A percentile compares a stretch with the other conserved stretches of the same genome.
Conservation (phyloP, 2,797 vertebrate species). For the Pelodytes ibericus region DNA sequence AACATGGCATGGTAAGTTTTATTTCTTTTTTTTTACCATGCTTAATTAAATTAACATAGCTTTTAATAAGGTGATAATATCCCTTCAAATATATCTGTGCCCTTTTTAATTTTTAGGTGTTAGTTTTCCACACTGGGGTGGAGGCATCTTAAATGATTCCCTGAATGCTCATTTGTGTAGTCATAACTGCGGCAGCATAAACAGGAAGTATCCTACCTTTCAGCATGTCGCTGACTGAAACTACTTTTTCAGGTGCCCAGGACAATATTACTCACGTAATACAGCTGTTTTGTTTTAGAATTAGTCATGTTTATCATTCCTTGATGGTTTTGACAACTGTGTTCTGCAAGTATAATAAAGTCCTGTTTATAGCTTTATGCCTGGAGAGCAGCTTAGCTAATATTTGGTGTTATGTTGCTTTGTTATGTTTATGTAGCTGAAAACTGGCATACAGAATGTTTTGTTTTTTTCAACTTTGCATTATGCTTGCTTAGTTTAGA, state of each 20-base stretch:
- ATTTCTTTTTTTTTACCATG: background rate
- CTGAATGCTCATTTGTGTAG: background rate
- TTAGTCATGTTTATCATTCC: constrained; percentile 15
- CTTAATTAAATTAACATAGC: background rate
- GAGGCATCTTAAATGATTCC: background rate
- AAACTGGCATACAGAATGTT: constrained; percentile 4
- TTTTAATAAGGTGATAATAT: constrained; percentile 2
- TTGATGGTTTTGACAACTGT: constrained; percentile 10
- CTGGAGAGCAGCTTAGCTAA: constrained; percentile 9
- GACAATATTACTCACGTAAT: background rate
- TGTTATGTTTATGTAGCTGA: constrained; percentile 37
- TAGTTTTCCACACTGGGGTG: background rate
- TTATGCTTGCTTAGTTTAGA: background rate
- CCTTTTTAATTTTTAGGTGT: background rate
- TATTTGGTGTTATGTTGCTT: constrained; percentile 29
- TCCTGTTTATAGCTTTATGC: constrained; percentile 19
- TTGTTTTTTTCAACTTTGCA: background rate
- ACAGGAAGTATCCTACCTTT: background rate
- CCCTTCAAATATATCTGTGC: background rate
- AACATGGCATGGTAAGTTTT: background rate
- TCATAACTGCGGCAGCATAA: background rate
- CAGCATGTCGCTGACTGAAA: background rate
- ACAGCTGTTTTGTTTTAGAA: constrained; percentile 31
- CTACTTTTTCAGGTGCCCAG: background rate
- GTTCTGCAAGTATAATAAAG: constrained; percentile 25